A percentile compares a stretch with the other conserved stretches of the same genome.
Conservation (phyloP, 1,140 invertebrate genomes). For the Limonius californicus region DNA sequence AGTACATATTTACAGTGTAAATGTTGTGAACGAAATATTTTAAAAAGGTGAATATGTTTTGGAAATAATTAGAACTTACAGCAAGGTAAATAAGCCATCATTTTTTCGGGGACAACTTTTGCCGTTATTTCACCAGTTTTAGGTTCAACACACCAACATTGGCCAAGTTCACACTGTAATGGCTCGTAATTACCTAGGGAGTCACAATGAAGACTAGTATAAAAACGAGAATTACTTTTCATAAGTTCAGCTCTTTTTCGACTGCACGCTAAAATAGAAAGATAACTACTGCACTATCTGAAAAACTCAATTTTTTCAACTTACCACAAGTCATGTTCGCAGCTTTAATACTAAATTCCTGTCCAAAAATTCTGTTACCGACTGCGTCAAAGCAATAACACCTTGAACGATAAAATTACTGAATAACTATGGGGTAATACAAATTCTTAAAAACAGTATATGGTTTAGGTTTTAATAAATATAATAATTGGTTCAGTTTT, state of each 20-base stretch:
- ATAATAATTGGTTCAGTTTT: no score
- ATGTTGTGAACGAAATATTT: slow-evolving; percentile 16
- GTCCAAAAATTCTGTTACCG: slow-evolving; percentile 55
- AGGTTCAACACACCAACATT: slow-evolving; percentile 59
- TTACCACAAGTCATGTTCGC: slow-evolving; percentile 53
- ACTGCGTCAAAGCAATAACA: slow-evolving; percentile 53
- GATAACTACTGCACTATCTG: no score
- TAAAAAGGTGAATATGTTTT: neutral
- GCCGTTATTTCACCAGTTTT: slow-evolving; percentile 52
- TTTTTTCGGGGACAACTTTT: slow-evolving; percentile 49
- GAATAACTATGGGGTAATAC: no score
- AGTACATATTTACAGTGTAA: no score
- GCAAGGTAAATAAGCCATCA: slow-evolving; percentile 53
- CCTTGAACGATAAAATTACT: no score
- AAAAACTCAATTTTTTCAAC: slow-evolving; percentile 3
- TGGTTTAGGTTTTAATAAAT: no score
- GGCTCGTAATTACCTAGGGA: slow-evolving; percentile 55
- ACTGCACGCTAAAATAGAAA: slow-evolving; percentile 53
- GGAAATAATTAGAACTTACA: slow-evolving; percentile 48
- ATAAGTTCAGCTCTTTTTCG: slow-evolving; percentile 48
- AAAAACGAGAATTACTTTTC: slow-evolving; percentile 30
- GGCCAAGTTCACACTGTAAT: slow-evolving; percentile 56
- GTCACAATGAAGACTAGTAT: slow-evolving; percentile 55
- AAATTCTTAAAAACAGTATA: no score
- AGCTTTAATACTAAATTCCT: slow-evolving; percentile 51